Conservation (phyloP, 2,888 invertebrate genomes). For the Lochmaea capreae region DNA sequence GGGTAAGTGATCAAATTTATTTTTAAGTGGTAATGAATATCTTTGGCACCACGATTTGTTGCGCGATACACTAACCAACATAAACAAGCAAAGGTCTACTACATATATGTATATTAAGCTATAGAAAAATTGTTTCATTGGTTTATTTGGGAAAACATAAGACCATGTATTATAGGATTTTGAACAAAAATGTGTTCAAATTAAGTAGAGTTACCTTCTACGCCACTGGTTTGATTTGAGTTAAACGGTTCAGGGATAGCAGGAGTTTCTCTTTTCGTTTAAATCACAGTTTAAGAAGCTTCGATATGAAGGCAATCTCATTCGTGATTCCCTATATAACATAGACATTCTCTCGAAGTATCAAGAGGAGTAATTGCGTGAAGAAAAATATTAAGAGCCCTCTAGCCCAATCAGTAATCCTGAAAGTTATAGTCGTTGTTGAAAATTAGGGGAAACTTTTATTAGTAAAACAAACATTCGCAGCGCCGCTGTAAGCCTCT, state of each 20-base stretch:
- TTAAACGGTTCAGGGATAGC: background rate
- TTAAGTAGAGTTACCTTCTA: background rate
- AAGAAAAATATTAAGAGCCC: conserved; percentile 24
- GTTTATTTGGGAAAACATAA: too few relatives aligned
- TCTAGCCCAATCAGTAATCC: conserved; percentile 34
- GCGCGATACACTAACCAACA: background rate
- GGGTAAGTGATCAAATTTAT: conserved; percentile 2
- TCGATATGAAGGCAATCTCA: conserved; percentile 9
- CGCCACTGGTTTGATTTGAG: background rate
- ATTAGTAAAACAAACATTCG: conserved; percentile 38
- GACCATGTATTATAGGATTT: too few relatives aligned
- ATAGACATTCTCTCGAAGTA: conserved; percentile 3
- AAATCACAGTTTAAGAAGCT: conserved; percentile 7
- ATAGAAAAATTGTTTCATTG: too few relatives aligned
- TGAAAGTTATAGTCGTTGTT: conserved; percentile 31
- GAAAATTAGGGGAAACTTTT: conserved; percentile 40
- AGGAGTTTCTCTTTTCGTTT: background rate
- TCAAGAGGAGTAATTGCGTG: conserved; percentile 13
- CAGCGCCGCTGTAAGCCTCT: conserved; percentile 25
- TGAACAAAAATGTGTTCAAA: too few relatives aligned
- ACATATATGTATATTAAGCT: too few relatives aligned
- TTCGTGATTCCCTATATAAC: conserved; percentile 9
- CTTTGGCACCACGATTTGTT: conserved; percentile 17
- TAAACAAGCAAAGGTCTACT: too few relatives aligned
- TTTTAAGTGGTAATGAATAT: conserved; percentile 12